Evolutionary conservation across 2,113 vertebrate species (phyloP), one percentile per base, ranked within the genome.

Genomic region (Xiphophorus maculatus): DNA sequence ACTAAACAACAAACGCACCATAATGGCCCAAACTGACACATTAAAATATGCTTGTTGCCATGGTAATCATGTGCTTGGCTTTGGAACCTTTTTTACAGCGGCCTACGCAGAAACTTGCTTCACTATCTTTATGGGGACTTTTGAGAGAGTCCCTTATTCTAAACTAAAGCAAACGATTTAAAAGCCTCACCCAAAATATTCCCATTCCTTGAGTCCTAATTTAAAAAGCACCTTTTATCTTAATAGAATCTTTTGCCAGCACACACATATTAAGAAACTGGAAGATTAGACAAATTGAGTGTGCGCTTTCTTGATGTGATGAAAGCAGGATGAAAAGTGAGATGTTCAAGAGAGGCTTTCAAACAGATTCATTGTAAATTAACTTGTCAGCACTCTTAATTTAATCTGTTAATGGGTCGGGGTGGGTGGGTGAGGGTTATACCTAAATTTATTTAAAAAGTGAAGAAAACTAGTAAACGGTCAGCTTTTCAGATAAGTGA

Each of bases 41-140:
- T 84, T 78, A 79, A n/a, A 88, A 83, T 83, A 54, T 77, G 76
- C 88, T 83, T 86, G 90, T 93, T 93, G 86, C 91, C 80, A 90
- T 93, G 87, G 90, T 73, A 89, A 91, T 90, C 61, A 67, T 81
- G 79, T 83, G 75, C 84, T 84, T 87, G 81, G 80, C 61, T 90
- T 74, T 73, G 27, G 58, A 81, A 69, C 32, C 58, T n/a, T 84
- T 85, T 85, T 66, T 69, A 78, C 67, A 80, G 80, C 65, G 6
- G 37, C 64, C 64, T 27, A 58, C 66, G 64, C 44, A 71, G 30
- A 15, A 13, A 3, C 29, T 33, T 54, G 42, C 51, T 19, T 54
- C 2, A n/a, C 3, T 28, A 30, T 40, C 33, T 62, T 62, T 51
- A 8, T 32, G 25, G 51, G 32, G 32, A 35, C 32, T 17, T n/a